phyloP scores from a whole-genome alignment of 2,797 vertebrate species.

The Valencia hispanica region DNA sequence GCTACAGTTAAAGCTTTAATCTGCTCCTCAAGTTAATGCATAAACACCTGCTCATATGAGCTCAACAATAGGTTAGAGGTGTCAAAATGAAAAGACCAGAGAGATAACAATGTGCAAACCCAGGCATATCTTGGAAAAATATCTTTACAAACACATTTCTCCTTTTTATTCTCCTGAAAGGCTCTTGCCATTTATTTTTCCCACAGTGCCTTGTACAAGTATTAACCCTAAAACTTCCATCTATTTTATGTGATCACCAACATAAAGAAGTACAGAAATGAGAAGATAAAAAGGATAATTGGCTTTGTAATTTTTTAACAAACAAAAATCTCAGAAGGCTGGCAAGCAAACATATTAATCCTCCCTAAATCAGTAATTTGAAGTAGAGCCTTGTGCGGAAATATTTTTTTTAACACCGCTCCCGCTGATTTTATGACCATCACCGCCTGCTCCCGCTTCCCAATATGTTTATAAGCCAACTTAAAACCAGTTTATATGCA shows the following conservation, averaged over 20 bases:
- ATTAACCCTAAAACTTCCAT: not conserved
- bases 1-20: not conserved
- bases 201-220: not conserved
- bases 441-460: too few species aligned
- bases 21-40: not conserved
- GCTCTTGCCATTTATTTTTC: not conserved
- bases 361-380: not conserved
- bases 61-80: not conserved
- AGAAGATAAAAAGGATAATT: not conserved
- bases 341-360: not conserved
- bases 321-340: not conserved
- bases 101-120: not conserved
- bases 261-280: not conserved
- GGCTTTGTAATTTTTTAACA: not conserved
- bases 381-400: too few species aligned
- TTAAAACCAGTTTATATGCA: too few species aligned
- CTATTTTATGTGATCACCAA: not conserved
- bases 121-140: not conserved
- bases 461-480: too few species aligned
- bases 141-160: not conserved
- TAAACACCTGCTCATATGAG: not conserved
- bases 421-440: too few species aligned
- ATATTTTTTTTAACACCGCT: too few species aligned
- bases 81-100: not conserved
- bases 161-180: not conserved